These are phyloP conservation scores for Cyphomyrmex costatus DNA, from an alignment of 1,140 invertebrate species.

Conservation along the genomic window DNA sequence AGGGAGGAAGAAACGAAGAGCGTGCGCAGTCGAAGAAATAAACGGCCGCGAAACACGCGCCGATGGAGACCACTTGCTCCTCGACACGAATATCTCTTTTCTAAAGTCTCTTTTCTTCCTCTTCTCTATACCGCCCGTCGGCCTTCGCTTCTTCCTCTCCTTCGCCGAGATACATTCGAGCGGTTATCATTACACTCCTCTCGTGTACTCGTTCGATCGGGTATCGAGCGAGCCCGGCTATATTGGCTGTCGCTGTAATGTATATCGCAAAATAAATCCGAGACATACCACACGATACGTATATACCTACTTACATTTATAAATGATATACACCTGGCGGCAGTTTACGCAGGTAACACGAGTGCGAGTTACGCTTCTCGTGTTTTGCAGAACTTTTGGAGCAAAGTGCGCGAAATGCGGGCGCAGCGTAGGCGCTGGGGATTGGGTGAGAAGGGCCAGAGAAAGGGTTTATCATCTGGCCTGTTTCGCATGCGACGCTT, in stretches of 20 bases:
- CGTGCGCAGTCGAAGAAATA: conserved; percentile 40
- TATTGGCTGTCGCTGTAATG: conserved; percentile 53
- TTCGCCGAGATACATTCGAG: conserved; percentile 24
- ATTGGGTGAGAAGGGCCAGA: conserved; percentile 98
- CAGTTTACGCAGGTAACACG: background rate
- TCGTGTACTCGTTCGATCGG: conserved; percentile 63
- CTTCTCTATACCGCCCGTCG: conserved; percentile 17
- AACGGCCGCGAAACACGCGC: conserved; percentile 67
- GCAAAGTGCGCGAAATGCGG: conserved; percentile 98
- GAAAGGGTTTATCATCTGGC: conserved; percentile 99
- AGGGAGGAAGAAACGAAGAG: background rate
- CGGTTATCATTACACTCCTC: conserved; percentile 66
- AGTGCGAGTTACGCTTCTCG: conserved; percentile 1
- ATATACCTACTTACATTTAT: background rate
- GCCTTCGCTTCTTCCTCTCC: background rate
- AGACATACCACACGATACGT: background rate
- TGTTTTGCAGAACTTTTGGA: conserved; percentile 94
- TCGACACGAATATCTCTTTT: conserved; percentile 66
- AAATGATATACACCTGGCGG: background rate
- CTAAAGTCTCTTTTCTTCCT: conserved; percentile 24
- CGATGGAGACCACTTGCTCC: conserved; percentile 59
- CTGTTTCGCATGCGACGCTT: conserved; percentile 99
- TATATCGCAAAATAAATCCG: conserved; percentile 44
- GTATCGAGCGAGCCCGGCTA: conserved; percentile 53
- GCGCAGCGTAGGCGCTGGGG: conserved; percentile 95